These are phyloP conservation scores for Phalacrocorax carbo DNA, from an alignment of 2,113 vertebrate genomes.

Conservation along the genomic window DNA sequence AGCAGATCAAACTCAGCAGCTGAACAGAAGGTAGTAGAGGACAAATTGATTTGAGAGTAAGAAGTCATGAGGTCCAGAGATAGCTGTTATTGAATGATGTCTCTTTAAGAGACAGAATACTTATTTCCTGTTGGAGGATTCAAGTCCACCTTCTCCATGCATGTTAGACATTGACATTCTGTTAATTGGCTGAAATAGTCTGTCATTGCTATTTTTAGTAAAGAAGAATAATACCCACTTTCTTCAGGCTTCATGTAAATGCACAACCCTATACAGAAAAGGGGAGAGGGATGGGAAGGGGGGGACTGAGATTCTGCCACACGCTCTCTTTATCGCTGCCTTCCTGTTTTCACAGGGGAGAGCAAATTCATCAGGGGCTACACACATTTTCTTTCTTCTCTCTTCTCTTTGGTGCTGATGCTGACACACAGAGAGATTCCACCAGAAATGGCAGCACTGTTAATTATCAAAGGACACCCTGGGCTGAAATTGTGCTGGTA, in stretches of 20 bases:
- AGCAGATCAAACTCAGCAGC: not conserved
- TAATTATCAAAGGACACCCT: slow-evolving; percentile 53
- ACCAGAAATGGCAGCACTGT: not conserved
- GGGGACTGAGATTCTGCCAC: not conserved
- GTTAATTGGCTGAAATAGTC: not conserved
- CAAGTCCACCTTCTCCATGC: not conserved
- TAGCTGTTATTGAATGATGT: not conserved
- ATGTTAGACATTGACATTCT: not conserved
- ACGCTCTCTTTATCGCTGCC: not conserved
- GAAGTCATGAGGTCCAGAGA: not conserved
- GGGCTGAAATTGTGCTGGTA: slow-evolving; percentile 11
- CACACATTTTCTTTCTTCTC: not conserved
- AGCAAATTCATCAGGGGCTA: not conserved
- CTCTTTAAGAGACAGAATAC: not conserved
- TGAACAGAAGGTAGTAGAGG: slow-evolving; percentile 14
- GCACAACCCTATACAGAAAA: not conserved
- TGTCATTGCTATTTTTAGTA: not conserved
- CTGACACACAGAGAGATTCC: not conserved
- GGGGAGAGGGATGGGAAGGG: not conserved
- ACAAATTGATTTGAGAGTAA: not conserved
- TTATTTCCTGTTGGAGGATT: not conserved
- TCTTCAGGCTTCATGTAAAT: not conserved
- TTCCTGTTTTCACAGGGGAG: not conserved
- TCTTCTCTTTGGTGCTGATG: slow-evolving; percentile 1
- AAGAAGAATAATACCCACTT: not conserved